Evolutionary conservation across 2,113 vertebrate species (phyloP).

Genomic region (Boleophthalmus pectinirostris): DNA sequence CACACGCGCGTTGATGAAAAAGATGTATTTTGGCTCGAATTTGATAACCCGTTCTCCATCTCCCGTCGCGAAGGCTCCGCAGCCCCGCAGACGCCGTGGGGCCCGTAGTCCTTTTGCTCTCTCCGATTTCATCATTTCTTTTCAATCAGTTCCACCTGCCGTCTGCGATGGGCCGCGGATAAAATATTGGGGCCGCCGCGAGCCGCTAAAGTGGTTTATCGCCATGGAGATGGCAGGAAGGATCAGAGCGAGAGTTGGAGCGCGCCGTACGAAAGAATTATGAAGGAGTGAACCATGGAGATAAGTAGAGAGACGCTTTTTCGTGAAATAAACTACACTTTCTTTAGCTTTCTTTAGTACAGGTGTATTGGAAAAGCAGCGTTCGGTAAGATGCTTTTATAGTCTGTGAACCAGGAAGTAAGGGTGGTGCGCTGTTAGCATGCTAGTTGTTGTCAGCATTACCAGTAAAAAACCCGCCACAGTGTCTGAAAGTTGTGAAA

Average conservation of each 20-base stretch:
- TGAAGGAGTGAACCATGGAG: not conserved
- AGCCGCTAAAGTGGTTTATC: constrained; percentile 60
- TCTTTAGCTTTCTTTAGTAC: no score
- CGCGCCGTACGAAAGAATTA: constrained; percentile 7
- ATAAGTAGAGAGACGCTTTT: not conserved
- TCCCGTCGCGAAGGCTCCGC: constrained; percentile 53
- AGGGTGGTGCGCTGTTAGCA: no score
- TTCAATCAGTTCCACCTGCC: constrained; percentile 75
- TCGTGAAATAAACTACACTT: no score
- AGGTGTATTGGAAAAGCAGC: no score
- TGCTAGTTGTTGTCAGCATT: no score
- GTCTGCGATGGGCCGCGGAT: constrained; percentile 56
- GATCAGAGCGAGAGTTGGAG: constrained; percentile 38
- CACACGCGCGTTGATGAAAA: constrained; percentile 67
- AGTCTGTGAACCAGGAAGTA: no score
- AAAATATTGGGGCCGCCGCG: constrained; percentile 51
- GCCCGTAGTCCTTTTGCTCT: constrained; percentile 32
- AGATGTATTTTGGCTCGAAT: constrained; percentile 72
- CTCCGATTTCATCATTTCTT: constrained; percentile 71
- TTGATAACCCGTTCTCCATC: constrained; percentile 72
- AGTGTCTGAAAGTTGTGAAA: no score
- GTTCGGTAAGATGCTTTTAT: no score
- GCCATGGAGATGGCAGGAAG: constrained; percentile 47
- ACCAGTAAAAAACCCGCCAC: no score
- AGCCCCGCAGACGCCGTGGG: constrained; percentile 56